Conservation (phyloP, 2,113 vertebrate species). For the Fulica atra region DNA sequence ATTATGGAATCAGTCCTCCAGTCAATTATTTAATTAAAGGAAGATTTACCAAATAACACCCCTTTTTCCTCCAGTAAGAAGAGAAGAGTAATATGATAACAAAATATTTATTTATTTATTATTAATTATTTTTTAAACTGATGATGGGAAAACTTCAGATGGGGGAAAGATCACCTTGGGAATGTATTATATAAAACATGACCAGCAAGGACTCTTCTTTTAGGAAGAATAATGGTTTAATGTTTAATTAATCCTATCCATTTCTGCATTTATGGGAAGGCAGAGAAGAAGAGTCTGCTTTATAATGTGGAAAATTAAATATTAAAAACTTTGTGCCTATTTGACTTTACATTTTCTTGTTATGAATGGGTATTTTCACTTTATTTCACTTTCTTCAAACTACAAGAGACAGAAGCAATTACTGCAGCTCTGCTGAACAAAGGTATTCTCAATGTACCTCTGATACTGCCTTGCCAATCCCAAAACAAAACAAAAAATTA, state of each 20-base stretch:
- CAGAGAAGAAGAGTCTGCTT: constrained; percentile 74
- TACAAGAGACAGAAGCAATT: constrained; percentile 69
- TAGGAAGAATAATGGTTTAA: constrained; percentile 77
- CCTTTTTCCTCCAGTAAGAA: not conserved
- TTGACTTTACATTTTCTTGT: constrained; percentile 80
- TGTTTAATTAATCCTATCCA: constrained; percentile 83
- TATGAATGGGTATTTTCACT: constrained; percentile 77
- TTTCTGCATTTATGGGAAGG: constrained; percentile 79
- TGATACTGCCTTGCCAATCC: constrained; percentile 52
- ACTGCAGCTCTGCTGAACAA: constrained; percentile 64
- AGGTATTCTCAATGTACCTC: constrained; percentile 45
- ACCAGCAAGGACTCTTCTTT: constrained; percentile 70
- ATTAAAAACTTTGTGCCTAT: constrained; percentile 80
- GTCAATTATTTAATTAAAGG: constrained; percentile 54
- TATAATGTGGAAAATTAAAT: constrained; percentile 84
- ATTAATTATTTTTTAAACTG: constrained; percentile 57
- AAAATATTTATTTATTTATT: constrained; percentile 29
- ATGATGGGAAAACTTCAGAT: constrained; percentile 3
- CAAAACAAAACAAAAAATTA: constrained; percentile 70
- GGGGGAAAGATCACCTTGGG: constrained; percentile 71
- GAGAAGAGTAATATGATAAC: not conserved
- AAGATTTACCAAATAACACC: constrained; percentile 21
- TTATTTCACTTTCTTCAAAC: constrained; percentile 71
- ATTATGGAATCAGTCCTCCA: constrained; percentile 48
- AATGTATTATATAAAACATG: constrained; percentile 67